Evolutionary conservation across 2,797 vertebrate genomes (phyloP), one percentile per base, ranked within the genome.

Genomic region (Manis pentadactyla): DNA sequence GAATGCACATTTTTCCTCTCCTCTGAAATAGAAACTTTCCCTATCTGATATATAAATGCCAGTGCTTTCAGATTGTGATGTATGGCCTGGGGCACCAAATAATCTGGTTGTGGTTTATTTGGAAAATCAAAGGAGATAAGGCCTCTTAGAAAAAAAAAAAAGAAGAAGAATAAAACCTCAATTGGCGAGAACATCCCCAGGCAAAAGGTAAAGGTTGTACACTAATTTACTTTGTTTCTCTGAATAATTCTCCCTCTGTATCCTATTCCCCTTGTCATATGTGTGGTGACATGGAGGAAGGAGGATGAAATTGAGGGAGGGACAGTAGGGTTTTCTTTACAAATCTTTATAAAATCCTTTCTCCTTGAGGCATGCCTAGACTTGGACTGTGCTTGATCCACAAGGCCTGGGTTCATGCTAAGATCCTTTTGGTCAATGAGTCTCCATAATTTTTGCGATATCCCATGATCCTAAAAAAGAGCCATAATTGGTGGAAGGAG

Each of bases 21-120:
- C 23, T 90, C 51, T 90, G 57, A 83, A 27, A 87, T 49, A 21
- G 73, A 94, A 49, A 87, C 68, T 77, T 53, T 77, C 37, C 6
- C 18, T 37, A 73, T 69, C 42, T 81, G 51, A 64, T 85, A 79
- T 21, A 55, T 61, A 87, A 88, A 87, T 53, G 55, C 64, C 37
- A 81, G 51, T 69, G 42, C 87, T 68, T 88, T 87, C 71, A 87
- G 83, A 64, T 74, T 86, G 92, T 94, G 74, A 75, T 77, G 55
- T 83, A 57, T 93, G 34, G 21, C 63, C 25, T 46, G 12, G 55
- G 85, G 19, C 63, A 51, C 23, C 2, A 12, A 59, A 83, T 90
- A 73, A 85, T 81, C 4, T 63, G 4, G 37, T 78, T 91, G 75
- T 31, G 21, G 19, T 15, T 85, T 88, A 69, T 85, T 96, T 93